These are phyloP conservation scores for Halocynthia aurantium DNA, from an alignment of 23 tunicate species.

Conservation along the genomic window DNA sequence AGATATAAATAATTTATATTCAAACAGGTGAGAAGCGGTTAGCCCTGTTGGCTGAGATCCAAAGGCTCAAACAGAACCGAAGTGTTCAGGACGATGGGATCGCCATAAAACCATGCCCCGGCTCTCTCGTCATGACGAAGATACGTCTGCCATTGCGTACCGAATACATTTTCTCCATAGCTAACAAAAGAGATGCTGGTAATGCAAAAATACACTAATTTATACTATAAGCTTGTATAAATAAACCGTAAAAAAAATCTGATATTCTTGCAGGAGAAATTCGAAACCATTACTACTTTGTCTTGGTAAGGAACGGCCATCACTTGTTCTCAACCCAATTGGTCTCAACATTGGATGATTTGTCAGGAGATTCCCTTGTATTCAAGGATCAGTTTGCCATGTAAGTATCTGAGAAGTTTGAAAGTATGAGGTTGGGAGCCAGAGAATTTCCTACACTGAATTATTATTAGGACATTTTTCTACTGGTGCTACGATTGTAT, in stretches of 20 bases:
- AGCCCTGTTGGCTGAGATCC: constrained; percentile 73
- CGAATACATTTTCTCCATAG: constrained; percentile 87
- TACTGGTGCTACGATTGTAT: no score
- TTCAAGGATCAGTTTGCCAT: constrained; percentile 63
- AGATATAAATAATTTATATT: neutral
- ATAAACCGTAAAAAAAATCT: neutral
- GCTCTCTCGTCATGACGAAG: constrained; percentile 36
- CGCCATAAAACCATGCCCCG: constrained; percentile 32
- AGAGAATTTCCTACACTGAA: no score
- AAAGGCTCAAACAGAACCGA: constrained; percentile 40
- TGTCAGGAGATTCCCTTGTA: constrained; percentile 72
- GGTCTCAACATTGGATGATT: constrained; percentile 61
- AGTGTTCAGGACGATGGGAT: neutral
- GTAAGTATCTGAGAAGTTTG: constrained; percentile 29
- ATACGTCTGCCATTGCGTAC: constrained; percentile 78
- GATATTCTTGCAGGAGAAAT: constrained; percentile 47
- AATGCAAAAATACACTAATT: neutral
- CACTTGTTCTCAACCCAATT: constrained; percentile 72
- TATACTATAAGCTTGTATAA: neutral
- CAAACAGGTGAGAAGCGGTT: constrained; percentile 68
- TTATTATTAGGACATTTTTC: no score
- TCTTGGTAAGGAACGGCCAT: constrained; percentile 51
- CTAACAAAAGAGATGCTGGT: constrained; percentile 79
- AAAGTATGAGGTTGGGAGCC: no score
- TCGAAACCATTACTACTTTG: constrained; percentile 73